A percentile compares a stretch with the other conserved stretches of the same genome.
phyloP scores from a whole-genome alignment of 2,888 invertebrate species.

The Platypus cylindrus region DNA sequence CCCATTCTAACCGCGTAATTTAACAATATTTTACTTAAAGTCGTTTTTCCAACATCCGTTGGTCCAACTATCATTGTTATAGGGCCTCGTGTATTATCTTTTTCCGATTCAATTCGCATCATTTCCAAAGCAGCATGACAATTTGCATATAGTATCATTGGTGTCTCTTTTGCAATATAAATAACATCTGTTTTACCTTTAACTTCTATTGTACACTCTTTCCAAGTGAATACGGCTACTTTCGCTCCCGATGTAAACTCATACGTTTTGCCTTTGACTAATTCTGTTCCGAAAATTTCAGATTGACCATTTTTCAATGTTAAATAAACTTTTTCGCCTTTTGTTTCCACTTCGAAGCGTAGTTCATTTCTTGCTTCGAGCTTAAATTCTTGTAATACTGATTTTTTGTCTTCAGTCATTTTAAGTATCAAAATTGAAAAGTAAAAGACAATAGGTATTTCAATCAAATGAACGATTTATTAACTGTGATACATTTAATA shows the following conservation, averaged over 20 bases:
- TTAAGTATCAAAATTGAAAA: no score
- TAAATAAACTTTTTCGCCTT: slow-evolving; percentile 68
- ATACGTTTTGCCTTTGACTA: slow-evolving; percentile 86
- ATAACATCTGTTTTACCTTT: slow-evolving; percentile 84
- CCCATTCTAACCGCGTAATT: slow-evolving; percentile 93
- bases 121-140: slow-evolving; percentile 91
- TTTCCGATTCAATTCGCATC: slow-evolving; percentile 70
- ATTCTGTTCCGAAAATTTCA: slow-evolving; percentile 93
- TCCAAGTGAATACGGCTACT: slow-evolving; percentile 92
- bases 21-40: slow-evolving; percentile 65
- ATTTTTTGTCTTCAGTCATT: slow-evolving; percentile 24
- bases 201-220: slow-evolving; percentile 79
- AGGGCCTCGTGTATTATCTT: slow-evolving; percentile 60
- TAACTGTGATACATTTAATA: no score
- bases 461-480: no score
- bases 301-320: slow-evolving; percentile 83
- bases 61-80: slow-evolving; percentile 89
- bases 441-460: no score
- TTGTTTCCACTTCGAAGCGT: slow-evolving; percentile 88
- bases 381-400: slow-evolving; percentile 54
- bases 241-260: slow-evolving; percentile 83
- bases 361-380: slow-evolving; percentile 79
- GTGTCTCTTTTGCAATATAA: slow-evolving; percentile 92
- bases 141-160: slow-evolving; percentile 92
- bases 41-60: slow-evolving; percentile 92